A percentile compares a stretch with the other conserved stretches of the same genome.
phyloP scores from a whole-genome alignment of 92 coral and sea anemone species.

The Epizoanthus ramosus region DNA sequence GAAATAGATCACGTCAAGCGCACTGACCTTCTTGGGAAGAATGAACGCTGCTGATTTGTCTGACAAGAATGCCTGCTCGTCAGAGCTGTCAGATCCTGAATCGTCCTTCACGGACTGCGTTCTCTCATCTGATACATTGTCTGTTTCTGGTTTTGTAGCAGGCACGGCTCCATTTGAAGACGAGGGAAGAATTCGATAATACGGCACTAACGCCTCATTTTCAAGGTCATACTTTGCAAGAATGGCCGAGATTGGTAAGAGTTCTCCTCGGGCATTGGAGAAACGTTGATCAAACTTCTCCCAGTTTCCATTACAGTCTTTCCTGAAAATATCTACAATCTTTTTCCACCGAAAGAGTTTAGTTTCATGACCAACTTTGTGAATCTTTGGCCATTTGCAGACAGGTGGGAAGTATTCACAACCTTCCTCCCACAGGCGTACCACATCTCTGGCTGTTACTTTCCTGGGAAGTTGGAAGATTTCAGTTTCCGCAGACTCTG shows the following conservation, averaged over 20 bases:
- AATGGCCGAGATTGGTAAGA: constrained; percentile 92
- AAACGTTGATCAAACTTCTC: constrained; percentile 88
- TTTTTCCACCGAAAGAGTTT: constrained; percentile 98
- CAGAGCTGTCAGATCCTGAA: constrained; percentile 28
- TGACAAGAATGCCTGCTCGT: constrained; percentile 42
- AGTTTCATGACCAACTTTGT: constrained; percentile 97
- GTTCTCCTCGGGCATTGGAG: constrained; percentile 84
- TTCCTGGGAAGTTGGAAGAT: constrained; percentile 90
- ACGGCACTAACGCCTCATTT: constrained; percentile 76
- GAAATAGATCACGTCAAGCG: constrained; percentile 91
- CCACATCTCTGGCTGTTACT: constrained; percentile 96
- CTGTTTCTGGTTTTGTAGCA: not conserved
- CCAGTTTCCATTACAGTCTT: constrained; percentile 93
- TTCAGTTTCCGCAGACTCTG: constrained; percentile 70
- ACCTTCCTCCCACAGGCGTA: constrained; percentile 95
- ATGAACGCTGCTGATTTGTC: constrained; percentile 74
- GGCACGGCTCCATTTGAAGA: constrained; percentile 50
- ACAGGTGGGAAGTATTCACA: constrained; percentile 94
- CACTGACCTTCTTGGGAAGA: constrained; percentile 93
- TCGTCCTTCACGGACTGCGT: not conserved
- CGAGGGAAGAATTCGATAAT: constrained; percentile 48
- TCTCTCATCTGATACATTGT: not conserved
- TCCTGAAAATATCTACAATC: constrained; percentile 94
- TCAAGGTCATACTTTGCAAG: constrained; percentile 95
- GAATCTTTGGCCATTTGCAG: constrained; percentile 93